Percentiles rank a stretch among this genome's conserved stretches.
Evolutionary conservation across 2,113 vertebrate genomes (phyloP).

Genomic region (Bujurquina vittata): DNA sequence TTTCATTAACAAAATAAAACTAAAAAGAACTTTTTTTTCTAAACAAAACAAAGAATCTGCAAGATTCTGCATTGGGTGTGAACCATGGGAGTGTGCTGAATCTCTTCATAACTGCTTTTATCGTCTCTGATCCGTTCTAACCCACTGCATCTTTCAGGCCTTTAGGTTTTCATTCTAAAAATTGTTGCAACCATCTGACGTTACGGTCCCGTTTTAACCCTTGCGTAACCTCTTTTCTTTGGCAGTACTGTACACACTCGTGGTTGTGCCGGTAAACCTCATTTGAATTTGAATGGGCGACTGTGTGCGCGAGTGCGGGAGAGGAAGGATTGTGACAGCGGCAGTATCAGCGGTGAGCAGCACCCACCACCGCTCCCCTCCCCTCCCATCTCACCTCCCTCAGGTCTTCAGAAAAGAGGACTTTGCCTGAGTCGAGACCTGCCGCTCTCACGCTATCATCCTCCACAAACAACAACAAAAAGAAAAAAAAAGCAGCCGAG

Average conservation of each 20-base stretch:
- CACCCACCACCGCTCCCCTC: neutral
- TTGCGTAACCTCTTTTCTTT: neutral
- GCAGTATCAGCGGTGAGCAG: slow-evolving; percentile 50
- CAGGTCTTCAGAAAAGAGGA: slow-evolving; percentile 29
- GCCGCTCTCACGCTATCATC: slow-evolving; percentile 32
- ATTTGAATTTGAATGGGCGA: slow-evolving; percentile 28
- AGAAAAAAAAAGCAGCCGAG: slow-evolving; percentile 12
- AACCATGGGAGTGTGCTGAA: neutral
- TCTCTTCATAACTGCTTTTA: neutral
- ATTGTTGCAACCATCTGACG: neutral
- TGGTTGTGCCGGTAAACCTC: slow-evolving; percentile 26
- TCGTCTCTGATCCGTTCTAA: neutral
- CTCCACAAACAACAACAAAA: slow-evolving; percentile 31
- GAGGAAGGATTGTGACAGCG: slow-evolving; percentile 27
- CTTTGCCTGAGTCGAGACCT: slow-evolving; percentile 47
- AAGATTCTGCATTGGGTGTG: neutral
- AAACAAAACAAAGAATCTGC: neutral
- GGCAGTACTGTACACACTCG: neutral
- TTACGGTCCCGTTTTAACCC: neutral
- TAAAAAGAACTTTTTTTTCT: neutral
- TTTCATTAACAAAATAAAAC: neutral
- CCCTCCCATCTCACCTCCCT: slow-evolving; percentile 32
- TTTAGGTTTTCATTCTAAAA: neutral
- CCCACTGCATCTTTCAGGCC: neutral
- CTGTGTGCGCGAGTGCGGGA: neutral